Conservation (phyloP, 2,888 invertebrate genomes). For the Neoascia interrupta region DNA sequence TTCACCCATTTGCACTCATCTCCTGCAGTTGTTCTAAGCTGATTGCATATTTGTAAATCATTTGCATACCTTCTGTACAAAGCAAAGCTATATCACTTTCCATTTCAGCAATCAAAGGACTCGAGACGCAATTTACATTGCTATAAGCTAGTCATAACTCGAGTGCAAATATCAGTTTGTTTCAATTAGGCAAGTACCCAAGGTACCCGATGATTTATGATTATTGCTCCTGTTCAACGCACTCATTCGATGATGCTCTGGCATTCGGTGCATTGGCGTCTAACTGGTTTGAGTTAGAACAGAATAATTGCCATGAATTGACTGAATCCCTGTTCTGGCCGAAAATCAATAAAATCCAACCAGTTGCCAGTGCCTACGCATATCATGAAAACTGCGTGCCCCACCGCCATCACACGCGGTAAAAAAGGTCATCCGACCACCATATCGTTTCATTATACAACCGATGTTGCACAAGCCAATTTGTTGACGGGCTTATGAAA, state of each 20-base stretch:
- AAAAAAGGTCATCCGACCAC: constrained; percentile 49
- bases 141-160: constrained; percentile 18
- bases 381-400: constrained; percentile 24
- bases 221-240: constrained; percentile 39
- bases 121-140: too few relatives aligned
- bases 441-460: constrained; percentile 17
- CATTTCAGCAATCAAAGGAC: too few relatives aligned
- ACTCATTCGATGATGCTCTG: constrained; percentile 18
- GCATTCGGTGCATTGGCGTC: constrained; percentile 37
- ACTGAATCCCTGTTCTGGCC: too few relatives aligned
- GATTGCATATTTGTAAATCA: too few relatives aligned
- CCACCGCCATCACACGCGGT: neutral
- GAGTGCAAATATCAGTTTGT: constrained; percentile 65
- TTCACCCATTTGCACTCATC: too few relatives aligned
- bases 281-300: neutral
- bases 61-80: too few relatives aligned
- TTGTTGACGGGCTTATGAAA: too few relatives aligned
- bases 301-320: neutral
- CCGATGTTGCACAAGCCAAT: constrained; percentile 46
- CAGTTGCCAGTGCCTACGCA: constrained; percentile 11
- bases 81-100: too few relatives aligned
- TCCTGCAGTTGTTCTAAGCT: too few relatives aligned
- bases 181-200: constrained; percentile 55
- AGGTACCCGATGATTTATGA: constrained; percentile 63
- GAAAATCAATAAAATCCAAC: constrained; percentile 54